These are phyloP conservation scores for Heliconius aoede DNA, from an alignment of 2,888 invertebrate species.

Conservation along the genomic window DNA sequence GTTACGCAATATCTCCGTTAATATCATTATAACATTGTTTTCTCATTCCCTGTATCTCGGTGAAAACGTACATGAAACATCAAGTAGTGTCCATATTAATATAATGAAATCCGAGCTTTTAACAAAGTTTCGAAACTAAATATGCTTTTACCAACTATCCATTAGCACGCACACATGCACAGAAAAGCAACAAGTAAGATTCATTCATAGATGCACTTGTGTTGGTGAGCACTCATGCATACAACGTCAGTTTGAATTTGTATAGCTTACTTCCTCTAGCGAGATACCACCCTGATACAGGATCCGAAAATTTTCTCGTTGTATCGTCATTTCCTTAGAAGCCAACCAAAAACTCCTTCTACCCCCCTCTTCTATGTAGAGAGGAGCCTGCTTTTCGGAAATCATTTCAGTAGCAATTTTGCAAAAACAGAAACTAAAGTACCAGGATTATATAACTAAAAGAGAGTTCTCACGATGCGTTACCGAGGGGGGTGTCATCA, in stretches of 20 bases:
- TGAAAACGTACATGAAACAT: neutral
- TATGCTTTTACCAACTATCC: constrained; percentile 6
- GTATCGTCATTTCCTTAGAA: neutral
- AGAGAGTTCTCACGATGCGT: neutral
- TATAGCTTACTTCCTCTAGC: neutral
- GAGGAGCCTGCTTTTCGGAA: neutral
- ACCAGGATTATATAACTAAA: constrained; percentile 40
- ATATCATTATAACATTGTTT: too few species aligned
- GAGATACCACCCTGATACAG: constrained; percentile 3
- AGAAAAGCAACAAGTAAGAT: neutral
- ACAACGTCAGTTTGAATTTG: neutral
- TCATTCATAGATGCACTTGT: neutral
- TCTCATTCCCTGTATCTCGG: neutral
- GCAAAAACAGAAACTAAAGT: constrained; percentile 44
- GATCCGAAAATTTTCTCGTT: constrained; percentile 6
- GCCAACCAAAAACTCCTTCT: neutral
- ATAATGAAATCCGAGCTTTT: neutral
- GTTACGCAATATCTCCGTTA: too few species aligned
- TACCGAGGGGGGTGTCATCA: neutral
- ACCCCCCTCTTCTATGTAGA: neutral
- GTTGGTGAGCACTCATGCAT: neutral
- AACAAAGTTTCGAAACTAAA: neutral
- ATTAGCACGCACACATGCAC: neutral
- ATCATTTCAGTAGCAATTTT: constrained; percentile 38
- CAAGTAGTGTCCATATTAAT: neutral